Conservation (phyloP, 2,797 vertebrate species). For the Scarus forsteni region DNA sequence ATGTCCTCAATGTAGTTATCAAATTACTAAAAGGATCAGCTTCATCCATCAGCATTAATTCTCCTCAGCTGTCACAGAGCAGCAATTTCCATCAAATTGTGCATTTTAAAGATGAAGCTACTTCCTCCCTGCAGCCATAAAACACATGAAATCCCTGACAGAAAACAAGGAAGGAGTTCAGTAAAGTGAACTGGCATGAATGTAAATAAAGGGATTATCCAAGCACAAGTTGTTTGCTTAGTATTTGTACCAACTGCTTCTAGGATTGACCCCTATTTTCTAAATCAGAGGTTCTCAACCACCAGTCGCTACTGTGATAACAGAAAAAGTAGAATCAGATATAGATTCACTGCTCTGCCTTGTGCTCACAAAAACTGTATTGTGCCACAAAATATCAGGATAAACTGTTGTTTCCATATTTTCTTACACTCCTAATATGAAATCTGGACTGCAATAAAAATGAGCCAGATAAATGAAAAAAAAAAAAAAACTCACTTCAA, state of each 20-base stretch:
- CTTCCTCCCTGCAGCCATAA: conserved; percentile 31
- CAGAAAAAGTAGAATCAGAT: no score
- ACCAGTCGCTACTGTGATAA: no score
- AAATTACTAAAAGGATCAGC: conserved; percentile 38
- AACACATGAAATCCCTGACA: conserved; percentile 42
- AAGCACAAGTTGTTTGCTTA: no score
- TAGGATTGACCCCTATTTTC: no score
- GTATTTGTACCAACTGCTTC: no score
- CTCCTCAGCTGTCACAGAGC: conserved; percentile 21
- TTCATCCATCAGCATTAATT: conserved; percentile 57
- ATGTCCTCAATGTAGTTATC: conserved; percentile 37
- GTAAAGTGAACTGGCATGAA: conserved; percentile 29
- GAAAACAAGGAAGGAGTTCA: conserved; percentile 11
- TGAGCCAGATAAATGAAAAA: conserved; percentile 31
- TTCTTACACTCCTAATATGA: no score
- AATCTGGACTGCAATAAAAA: conserved; percentile 3
- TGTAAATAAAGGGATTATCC: conserved; percentile 13
- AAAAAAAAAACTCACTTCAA: conserved; percentile 47
- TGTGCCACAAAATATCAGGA: no score
- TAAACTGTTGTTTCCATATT: no score
- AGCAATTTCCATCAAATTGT: conserved; percentile 24
- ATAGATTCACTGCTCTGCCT: no score
- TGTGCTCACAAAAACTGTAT: no score
- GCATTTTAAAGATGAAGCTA: conserved; percentile 7
- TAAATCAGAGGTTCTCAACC: no score